Percentiles rank a stretch among this genome's conserved stretches.
Evolutionary conservation across 2,797 vertebrate genomes (phyloP).

Genomic region (Furcifer pardalis): DNA sequence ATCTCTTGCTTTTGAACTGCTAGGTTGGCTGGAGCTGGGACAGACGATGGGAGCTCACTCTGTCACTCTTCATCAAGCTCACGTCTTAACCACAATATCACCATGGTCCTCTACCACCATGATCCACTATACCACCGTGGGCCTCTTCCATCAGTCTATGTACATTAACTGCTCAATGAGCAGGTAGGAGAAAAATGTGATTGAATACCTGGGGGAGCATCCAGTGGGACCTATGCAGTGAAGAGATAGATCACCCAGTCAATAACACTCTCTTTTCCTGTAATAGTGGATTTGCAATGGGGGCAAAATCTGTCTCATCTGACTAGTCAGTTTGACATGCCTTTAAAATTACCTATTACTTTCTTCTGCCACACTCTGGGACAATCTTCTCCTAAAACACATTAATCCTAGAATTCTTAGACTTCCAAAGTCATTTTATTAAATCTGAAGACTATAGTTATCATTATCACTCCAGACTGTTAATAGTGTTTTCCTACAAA

Average conservation of each 20-base stretch:
- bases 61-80: too few relatives aligned
- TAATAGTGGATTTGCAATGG: not conserved
- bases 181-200: not conserved
- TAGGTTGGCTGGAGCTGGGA: too few relatives aligned
- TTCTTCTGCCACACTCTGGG: not conserved
- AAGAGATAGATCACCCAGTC: not conserved
- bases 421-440: not conserved
- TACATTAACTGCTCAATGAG: too few relatives aligned
- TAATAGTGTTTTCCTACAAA: not conserved
- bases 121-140: too few relatives aligned
- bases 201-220: not conserved
- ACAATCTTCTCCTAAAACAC: not conserved
- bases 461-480: not conserved
- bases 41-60: too few relatives aligned
- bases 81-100: too few relatives aligned
- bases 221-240: not conserved
- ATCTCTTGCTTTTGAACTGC: too few relatives aligned
- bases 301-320: not conserved
- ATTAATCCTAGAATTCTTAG: not conserved
- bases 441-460: not conserved
- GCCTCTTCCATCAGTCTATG: too few relatives aligned
- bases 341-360: not conserved
- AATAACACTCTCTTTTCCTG: not conserved
- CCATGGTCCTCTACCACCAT: too few relatives aligned
- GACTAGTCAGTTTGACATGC: not conserved